A percentile compares a stretch with the other conserved stretches of the same genome.
Evolutionary conservation across 1,140 invertebrate species (phyloP).

Genomic region (Drosophila fuyamai): DNA sequence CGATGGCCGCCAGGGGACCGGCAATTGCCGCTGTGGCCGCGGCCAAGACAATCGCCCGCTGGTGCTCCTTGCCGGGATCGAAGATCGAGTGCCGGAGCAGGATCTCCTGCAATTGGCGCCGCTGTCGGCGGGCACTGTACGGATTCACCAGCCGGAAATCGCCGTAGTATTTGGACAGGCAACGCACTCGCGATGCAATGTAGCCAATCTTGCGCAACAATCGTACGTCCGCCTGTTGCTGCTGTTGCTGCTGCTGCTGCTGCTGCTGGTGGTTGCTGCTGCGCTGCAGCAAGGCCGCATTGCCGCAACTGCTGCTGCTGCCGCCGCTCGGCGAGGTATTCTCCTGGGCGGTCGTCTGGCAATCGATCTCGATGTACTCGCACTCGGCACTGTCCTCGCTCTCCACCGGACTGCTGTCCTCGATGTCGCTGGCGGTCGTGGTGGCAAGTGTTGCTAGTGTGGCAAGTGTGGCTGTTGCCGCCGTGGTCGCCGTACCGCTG

Average conservation of each 20-base stretch:
- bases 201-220: constrained; percentile 78
- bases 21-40: constrained; percentile 66
- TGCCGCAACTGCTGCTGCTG: constrained; percentile 40
- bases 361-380: constrained; percentile 51
- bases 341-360: constrained; percentile 29
- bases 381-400: constrained; percentile 44
- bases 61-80: constrained; percentile 68
- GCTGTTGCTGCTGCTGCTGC: constrained; percentile 19
- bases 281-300: constrained; percentile 48
- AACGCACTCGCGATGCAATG: constrained; percentile 77
- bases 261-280: constrained; percentile 15
- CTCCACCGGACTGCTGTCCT: constrained; percentile 34
- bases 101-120: constrained; percentile 77
- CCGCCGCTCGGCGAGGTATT: constrained; percentile 9
- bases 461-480: constrained; percentile 10
- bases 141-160: constrained; percentile 77
- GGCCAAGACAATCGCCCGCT: constrained; percentile 61
- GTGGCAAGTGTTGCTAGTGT: constrained; percentile 11
- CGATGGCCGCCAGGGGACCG: constrained; percentile 30
- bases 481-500: constrained; percentile 43
- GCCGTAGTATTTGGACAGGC: constrained; percentile 73
- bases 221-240: constrained; percentile 70
- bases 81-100: constrained; percentile 75
- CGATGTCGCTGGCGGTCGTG: constrained; percentile 27
- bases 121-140: constrained; percentile 75